Evolutionary conservation across 2,113 vertebrate genomes (phyloP), one percentile per base, ranked within the genome.

Genomic region (Corythornis cristatus): DNA sequence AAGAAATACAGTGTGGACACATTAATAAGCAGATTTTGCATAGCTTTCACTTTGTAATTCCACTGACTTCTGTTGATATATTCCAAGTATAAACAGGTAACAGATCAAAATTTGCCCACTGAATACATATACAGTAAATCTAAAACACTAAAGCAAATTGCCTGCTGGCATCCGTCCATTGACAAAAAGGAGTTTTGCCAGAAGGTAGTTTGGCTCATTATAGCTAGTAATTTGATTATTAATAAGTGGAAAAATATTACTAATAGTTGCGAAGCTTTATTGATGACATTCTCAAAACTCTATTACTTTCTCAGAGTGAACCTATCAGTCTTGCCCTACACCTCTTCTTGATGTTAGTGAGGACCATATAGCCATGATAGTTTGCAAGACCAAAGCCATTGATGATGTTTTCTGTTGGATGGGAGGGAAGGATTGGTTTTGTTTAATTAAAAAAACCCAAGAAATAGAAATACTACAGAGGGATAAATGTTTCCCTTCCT

Each of bases 201-300:
- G 91, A 95, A 96, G 89, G 94, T 93, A 89, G 78, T 96, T 96
- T 91, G 93, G 89, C 93, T 95, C 91, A 93, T 96, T 95, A 93
- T 74, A 95, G 78, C 91, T 76, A 60, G 91, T 77, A 92, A 96
- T 95, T 94, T 95, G 67, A 67, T 91, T 94, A 94, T 93, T 96
- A 96, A 88, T 93, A 96, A 93, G 75, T 91, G 87, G 89, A 64
- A 96, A 92, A 94, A 93, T 94, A 92, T 76, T 94, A 58, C 79
- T 96, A 96, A 92, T 94, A 29, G 2, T 94, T 81, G 51, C 53
- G 95, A 81, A 93, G 67, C 72, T 85, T 92, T 94, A 94, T 96
- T 94, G 87, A 94, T 94, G 75, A 21, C 40, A 64, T 80, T 91
- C 67, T 82, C 50, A 80, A 86, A 95, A 68, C 23, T 62, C 76